phyloP scores from a whole-genome alignment of 1,140 invertebrate genomes.

The Pogonomyrmex barbatus region DNA sequence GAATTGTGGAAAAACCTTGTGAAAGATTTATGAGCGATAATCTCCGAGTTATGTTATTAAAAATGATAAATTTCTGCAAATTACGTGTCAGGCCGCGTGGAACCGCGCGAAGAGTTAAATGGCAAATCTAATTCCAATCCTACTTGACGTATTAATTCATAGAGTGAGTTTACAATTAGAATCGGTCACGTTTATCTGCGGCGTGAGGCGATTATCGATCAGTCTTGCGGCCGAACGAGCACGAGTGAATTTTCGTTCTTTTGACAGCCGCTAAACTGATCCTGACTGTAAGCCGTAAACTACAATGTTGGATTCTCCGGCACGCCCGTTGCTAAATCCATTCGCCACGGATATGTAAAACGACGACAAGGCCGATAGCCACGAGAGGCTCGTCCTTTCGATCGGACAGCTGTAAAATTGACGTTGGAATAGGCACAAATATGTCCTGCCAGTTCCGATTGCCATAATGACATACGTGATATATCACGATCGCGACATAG shows the following conservation, averaged over 20 bases:
- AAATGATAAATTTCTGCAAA: background rate
- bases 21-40: background rate
- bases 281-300: constrained; percentile 41
- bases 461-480: constrained; percentile 31
- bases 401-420: constrained; percentile 67
- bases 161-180: constrained; percentile 24
- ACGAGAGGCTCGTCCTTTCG: constrained; percentile 46
- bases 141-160: constrained; percentile 25
- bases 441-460: constrained; percentile 41
- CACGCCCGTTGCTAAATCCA: constrained; percentile 61
- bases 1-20: background rate
- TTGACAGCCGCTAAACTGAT: constrained; percentile 56
- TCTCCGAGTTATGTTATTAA: background rate
- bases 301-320: constrained; percentile 63
- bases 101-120: background rate
- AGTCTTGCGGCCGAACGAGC: background rate
- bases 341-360: constrained; percentile 61
- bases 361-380: constrained; percentile 58
- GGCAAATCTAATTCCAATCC: constrained; percentile 15
- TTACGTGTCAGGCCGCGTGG: background rate
- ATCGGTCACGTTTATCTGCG: constrained; percentile 17
- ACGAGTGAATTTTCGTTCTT: constrained; percentile 47
- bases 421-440: constrained; percentile 52
- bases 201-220: constrained; percentile 9
- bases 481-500: constrained; percentile 37